A percentile compares a stretch with the other conserved stretches of the same genome.
Evolutionary conservation across 2,797 vertebrate genomes (phyloP).

Genomic region (Argya squamiceps): DNA sequence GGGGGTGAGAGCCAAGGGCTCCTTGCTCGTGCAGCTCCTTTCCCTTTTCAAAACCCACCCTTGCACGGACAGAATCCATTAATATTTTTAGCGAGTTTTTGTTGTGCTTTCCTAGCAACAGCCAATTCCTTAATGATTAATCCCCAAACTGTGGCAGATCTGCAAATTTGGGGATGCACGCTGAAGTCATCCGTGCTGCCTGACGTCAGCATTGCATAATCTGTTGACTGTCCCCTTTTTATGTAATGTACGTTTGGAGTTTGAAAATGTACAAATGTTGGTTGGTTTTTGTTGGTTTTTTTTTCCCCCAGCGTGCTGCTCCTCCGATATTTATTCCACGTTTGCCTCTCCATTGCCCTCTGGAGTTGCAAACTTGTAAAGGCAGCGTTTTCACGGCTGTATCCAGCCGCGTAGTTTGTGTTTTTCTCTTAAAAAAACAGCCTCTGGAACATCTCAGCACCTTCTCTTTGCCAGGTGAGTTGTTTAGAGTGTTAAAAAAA

Average conservation of each 20-base stretch:
- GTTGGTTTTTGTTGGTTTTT: neutral
- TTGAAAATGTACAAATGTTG: slow-evolving; percentile 56
- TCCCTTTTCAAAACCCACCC: neutral
- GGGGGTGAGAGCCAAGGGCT: neutral
- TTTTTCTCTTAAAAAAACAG: neutral
- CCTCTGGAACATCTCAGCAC: neutral
- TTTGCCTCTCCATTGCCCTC: slow-evolving; percentile 73
- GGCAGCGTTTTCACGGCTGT: neutral
- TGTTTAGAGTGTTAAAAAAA: neutral
- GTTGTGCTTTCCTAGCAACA: neutral
- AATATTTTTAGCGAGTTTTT: neutral
- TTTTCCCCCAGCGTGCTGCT: slow-evolving; percentile 50
- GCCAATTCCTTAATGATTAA: neutral
- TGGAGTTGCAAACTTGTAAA: slow-evolving; percentile 64
- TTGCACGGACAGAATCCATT: neutral
- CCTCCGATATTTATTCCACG: slow-evolving; percentile 20
- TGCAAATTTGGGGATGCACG: neutral
- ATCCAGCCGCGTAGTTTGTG: neutral
- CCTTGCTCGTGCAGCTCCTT: neutral
- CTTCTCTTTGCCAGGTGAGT: neutral
- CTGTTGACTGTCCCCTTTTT: slow-evolving; percentile 52
- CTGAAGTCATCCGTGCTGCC: neutral
- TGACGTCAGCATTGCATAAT: slow-evolving; percentile 51
- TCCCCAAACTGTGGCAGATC: neutral
- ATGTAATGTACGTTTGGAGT: slow-evolving; percentile 71